Conservation (phyloP, 2,113 vertebrate genomes). For the Acrocephalus arundinaceus region DNA sequence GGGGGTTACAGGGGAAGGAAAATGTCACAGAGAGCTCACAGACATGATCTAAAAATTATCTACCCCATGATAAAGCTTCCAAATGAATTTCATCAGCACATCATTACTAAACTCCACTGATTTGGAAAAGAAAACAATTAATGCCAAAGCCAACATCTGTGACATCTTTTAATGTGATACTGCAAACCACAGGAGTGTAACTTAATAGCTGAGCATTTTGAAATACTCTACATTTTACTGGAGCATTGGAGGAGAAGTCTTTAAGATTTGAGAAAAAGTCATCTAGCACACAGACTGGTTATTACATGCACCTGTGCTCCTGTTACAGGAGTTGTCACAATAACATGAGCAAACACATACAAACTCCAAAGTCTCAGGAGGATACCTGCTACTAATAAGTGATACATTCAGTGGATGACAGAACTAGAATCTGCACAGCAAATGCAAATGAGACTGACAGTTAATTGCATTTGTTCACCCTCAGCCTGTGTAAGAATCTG, state of each 20-base stretch:
- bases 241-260: not conserved
- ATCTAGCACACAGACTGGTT: not conserved
- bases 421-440: not conserved
- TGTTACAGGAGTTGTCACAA: not conserved
- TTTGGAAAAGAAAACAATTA: slow-evolving; percentile 59
- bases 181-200: slow-evolving; percentile 4
- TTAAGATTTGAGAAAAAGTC: not conserved
- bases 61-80: not conserved
- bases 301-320: not conserved
- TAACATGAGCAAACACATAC: not conserved
- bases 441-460: not conserved
- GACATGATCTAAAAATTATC: not conserved
- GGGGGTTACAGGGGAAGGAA: not conserved
- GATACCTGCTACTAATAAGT: not conserved
- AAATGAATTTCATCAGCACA: slow-evolving; percentile 10
- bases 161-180: slow-evolving; percentile 42
- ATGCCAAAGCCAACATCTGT: slow-evolving; percentile 31
- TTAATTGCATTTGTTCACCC: not conserved
- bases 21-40: not conserved
- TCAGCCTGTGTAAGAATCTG: not conserved
- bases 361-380: not conserved
- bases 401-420: not conserved
- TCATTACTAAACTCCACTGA: slow-evolving; percentile 13
- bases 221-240: slow-evolving; percentile 3
- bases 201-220: not conserved